These are phyloP conservation scores for Leucophenga varia DNA, from an alignment of 1,140 invertebrate species.

Conservation along the genomic window DNA sequence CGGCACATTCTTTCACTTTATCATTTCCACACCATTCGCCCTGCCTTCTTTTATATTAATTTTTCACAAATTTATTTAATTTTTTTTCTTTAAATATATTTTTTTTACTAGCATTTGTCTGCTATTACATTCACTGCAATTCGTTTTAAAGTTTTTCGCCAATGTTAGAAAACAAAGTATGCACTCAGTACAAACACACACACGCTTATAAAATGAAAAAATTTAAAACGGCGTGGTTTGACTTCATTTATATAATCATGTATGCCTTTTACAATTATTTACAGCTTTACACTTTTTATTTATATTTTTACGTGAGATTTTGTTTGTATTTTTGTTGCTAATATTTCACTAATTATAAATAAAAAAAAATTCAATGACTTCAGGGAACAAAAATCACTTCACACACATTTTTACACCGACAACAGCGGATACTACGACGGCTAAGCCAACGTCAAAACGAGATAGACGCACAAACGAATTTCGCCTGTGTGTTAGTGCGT, in stretches of 20 bases:
- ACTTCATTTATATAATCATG: no score
- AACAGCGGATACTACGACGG: slow-evolving; percentile 2
- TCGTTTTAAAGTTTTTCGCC: no score
- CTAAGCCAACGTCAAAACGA: slow-evolving; percentile 26
- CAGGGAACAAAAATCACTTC: slow-evolving; percentile 45
- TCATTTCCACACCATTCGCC: slow-evolving; percentile 44
- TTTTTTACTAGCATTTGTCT: no score
- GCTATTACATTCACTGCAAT: no score
- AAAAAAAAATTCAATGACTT: neutral
- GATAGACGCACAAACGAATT: slow-evolving; percentile 24
- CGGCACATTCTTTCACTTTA: slow-evolving; percentile 46
- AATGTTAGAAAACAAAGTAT: no score
- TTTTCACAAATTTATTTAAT: no score
- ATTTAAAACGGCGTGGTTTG: no score
- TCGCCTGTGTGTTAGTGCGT: slow-evolving; percentile 22
- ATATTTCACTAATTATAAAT: neutral
- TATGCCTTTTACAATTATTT: no score
- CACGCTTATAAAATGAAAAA: slow-evolving; percentile 15
- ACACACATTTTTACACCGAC: slow-evolving; percentile 39
- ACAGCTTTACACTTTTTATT: no score
- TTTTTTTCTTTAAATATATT: slow-evolving; percentile 4
- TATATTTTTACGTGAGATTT: no score
- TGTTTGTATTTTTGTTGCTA: no score
- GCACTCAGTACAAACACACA: no score
- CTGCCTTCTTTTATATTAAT: slow-evolving; percentile 33